Base-by-base conservation (phyloP, 1,140 invertebrate species). In the Caerostris darwini region DNA sequence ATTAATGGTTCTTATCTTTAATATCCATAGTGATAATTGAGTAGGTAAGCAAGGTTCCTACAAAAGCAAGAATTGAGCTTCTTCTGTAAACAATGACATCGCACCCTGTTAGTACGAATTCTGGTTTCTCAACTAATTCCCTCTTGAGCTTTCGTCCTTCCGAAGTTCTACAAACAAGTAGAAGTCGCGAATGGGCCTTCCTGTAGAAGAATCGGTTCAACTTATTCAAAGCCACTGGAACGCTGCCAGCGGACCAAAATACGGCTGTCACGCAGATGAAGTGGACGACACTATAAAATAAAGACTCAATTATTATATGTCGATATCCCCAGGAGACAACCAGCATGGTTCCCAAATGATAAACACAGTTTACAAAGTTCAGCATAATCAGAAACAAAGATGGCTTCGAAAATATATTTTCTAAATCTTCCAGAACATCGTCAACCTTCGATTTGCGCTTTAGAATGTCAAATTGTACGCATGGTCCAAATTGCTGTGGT, bases 1-100 rank as follows among this genome's bases (percentile, higher is more conserved):
- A 34, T 34, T 34, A 34, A 34, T 34, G 34, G 34, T 34, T 34
- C 34, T 34, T 34, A 0, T 85, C 54, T n/a, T 58, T 85, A 57
- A 8, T 17, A 57, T 19, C 58, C 12, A 58, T 57, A 3, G 58
- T 4, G 7, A 85, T 14, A 3, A 85, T 14, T 57, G 54, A 57
- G n/a, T 85, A 85, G 10, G 82, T 85, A 19, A 85, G 3, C 17
- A 85, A 57, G 19, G 82, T 85, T 8, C 82, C 82, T 10, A 17
- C 8, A 4, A 58, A 17, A 19, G 54, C 56, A 5, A 85, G 57
- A 19, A 85, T 57, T 3, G 82, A 57, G 17, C 82, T n/a, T 58
- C 82, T 57, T 58, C n/a, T 85, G 17, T 57, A 58, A 7, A 19
- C 57, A 7, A 85, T 85, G 14, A 85, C 58, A 57, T 85, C 82